Conservation (phyloP, 1,140 invertebrate species). For the Drosophila insularis region DNA sequence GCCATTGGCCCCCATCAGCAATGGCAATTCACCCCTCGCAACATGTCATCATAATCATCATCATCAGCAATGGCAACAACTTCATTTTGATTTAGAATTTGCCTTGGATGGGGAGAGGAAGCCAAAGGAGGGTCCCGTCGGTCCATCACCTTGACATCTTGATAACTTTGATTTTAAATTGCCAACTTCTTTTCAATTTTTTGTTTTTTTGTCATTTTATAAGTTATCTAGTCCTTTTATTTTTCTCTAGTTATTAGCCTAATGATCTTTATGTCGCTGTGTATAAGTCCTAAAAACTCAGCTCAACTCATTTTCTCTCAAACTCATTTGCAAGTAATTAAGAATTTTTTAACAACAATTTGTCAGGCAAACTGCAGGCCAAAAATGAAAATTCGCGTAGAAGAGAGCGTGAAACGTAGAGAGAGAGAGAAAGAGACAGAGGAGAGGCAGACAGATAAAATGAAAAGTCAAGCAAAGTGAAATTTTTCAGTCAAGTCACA, state of each 20-base stretch:
- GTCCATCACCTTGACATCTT: not conserved
- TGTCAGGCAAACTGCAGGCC: slow-evolving; percentile 34
- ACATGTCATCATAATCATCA: slow-evolving; percentile 1
- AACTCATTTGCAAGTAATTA: slow-evolving; percentile 69
- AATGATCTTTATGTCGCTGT: slow-evolving; percentile 44
- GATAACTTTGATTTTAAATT: slow-evolving; percentile 2
- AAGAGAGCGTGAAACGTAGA: too few species aligned
- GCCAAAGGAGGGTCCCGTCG: not conserved
- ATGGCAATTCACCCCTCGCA: slow-evolving; percentile 4
- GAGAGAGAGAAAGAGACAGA: too few species aligned
- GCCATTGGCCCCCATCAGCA: not conserved
- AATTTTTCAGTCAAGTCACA: slow-evolving; percentile 56
- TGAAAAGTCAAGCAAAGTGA: slow-evolving; percentile 6
- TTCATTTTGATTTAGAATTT: slow-evolving; percentile 6
- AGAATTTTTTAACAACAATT: slow-evolving; percentile 51
- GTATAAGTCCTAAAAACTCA: not conserved
- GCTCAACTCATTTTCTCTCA: slow-evolving; percentile 17
- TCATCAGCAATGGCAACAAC: not conserved
- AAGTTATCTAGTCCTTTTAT: not conserved
- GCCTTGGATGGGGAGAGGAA: not conserved
- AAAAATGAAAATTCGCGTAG: too few species aligned
- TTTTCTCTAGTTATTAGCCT: slow-evolving; percentile 39
- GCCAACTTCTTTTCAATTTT: not conserved
- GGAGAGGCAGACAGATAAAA: not conserved
- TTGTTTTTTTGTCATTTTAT: not conserved